These are phyloP conservation scores for Neodon shergylaensis DNA, from an alignment of 2,113 vertebrate genomes.

Conservation along the genomic window DNA sequence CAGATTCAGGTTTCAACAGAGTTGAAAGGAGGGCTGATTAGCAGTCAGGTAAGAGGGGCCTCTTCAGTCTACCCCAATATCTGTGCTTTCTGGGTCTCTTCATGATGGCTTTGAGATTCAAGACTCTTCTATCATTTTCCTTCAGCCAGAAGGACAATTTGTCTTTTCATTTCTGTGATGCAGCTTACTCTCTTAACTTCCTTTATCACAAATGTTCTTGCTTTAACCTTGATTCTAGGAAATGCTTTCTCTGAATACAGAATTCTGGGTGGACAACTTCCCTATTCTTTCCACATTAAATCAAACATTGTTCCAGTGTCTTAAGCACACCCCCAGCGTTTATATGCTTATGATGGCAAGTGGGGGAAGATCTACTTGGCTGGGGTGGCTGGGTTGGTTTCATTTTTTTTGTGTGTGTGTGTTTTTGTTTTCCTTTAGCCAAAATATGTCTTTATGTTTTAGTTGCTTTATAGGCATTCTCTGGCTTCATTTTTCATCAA, in stretches of 20 bases:
- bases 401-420: too few relatives aligned
- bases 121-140: not conserved
- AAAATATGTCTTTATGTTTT: not conserved
- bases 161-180: not conserved
- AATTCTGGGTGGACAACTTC: not conserved
- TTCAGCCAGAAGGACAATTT: not conserved
- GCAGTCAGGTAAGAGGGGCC: not conserved
- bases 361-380: not conserved
- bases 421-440: not conserved
- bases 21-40: not conserved
- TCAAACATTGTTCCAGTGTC: not conserved
- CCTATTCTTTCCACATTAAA: not conserved
- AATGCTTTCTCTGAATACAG: not conserved
- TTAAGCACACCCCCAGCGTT: not conserved
- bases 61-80: not conserved
- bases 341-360: not conserved
- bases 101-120: not conserved
- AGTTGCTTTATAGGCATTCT: not conserved
- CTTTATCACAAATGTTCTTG: not conserved
- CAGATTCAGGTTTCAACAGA: not conserved
- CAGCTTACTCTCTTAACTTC: not conserved
- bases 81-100: not conserved
- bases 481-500: not conserved
- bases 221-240: not conserved
- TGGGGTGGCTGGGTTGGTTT: too few relatives aligned